Evolutionary conservation across 1,140 invertebrate species (phyloP).

Genomic region (Drosophila tristis): DNA sequence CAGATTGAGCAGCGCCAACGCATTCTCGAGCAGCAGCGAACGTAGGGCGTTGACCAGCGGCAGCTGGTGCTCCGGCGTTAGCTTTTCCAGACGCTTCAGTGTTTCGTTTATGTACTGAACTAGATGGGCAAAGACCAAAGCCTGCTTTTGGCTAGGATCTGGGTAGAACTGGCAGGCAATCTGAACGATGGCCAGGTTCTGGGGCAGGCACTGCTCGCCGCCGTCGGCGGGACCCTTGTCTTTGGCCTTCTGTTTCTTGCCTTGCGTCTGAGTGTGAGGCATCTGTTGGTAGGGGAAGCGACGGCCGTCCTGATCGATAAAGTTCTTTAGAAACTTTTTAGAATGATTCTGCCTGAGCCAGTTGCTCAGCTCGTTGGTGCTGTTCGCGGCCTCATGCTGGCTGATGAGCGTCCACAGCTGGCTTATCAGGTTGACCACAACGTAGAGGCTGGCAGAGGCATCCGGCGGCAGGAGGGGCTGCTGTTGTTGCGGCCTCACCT

Average conservation of each 20-base stretch:
- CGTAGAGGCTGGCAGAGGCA: slow-evolving; percentile 86
- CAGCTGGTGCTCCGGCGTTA: slow-evolving; percentile 43
- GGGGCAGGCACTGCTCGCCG: slow-evolving; percentile 54
- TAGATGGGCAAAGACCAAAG: slow-evolving; percentile 26
- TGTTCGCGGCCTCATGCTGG: slow-evolving; percentile 74
- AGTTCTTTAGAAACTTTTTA: slow-evolving; percentile 84
- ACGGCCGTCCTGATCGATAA: slow-evolving; percentile 75
- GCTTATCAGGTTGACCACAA: slow-evolving; percentile 86
- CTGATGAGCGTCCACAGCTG: slow-evolving; percentile 86
- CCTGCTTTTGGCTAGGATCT: slow-evolving; percentile 23
- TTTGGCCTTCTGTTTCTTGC: slow-evolving; percentile 18
- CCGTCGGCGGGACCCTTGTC: slow-evolving; percentile 23
- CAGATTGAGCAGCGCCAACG: slow-evolving; percentile 70
- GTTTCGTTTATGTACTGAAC: slow-evolving; percentile 41
- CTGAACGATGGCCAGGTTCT: slow-evolving; percentile 71
- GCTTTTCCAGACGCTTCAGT: slow-evolving; percentile 2
- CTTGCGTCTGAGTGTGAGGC: not conserved
- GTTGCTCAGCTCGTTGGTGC: slow-evolving; percentile 74
- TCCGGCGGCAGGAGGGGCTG: slow-evolving; percentile 85
- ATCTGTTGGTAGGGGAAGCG: slow-evolving; percentile 63
- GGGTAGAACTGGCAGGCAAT: slow-evolving; percentile 62
- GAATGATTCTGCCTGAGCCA: slow-evolving; percentile 86
- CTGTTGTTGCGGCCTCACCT: slow-evolving; percentile 86
- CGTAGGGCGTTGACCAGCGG: slow-evolving; percentile 80
- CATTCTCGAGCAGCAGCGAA: slow-evolving; percentile 83